Base-by-base conservation (phyloP, 1,140 invertebrate genomes). In the Ceratoteleas bidentatus region DNA sequence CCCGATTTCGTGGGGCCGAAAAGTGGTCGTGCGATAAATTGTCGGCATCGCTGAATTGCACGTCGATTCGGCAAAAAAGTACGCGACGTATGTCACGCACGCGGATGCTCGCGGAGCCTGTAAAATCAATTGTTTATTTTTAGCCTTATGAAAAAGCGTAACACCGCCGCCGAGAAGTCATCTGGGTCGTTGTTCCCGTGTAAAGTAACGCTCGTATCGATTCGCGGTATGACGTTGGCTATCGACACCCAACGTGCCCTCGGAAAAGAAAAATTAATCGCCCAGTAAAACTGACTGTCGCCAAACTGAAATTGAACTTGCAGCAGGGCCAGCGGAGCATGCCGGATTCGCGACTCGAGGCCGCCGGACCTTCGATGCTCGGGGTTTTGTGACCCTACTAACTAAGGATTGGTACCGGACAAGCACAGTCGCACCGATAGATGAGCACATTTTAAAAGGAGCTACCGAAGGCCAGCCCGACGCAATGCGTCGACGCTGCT, bases 401-500 rank as follows among this genome's bases (percentile, higher is more conserved):
- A 56, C 53, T 3, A 52, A 24, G 7, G 50, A 52, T 64, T 80
- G 56, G 58, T 70, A 77, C 61, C 69, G 81, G 43, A 56, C 65
- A 83, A 68, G 70, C 57, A 57, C 74, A 64, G 80, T 61, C 81
- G 66, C 69, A 58, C 36, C 32, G 4, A 75, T 87, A 85, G 87
- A 85, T 89, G 86, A 88, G 85, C 86, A 85, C 86, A 87, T 91
- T 91, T 91, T 90, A 85, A 89, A 90, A 92, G 90, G 88, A 90
- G 91, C 87, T 88, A 81, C 84, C 24, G 87, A 88, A 90, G 89
- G 90, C 91, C 91, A 91, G 91, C 90, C 90, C 90, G 90, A 92
- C 90, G 90, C 90, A 90, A 92, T 92, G 90, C 90, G 90, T 92
- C 90, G 90, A 91, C 90, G 90, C 90, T 92, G 90, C 90, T 91